These are phyloP conservation scores for Corvus moneduloides DNA, from an alignment of 2,113 vertebrate species.

Conservation along the genomic window DNA sequence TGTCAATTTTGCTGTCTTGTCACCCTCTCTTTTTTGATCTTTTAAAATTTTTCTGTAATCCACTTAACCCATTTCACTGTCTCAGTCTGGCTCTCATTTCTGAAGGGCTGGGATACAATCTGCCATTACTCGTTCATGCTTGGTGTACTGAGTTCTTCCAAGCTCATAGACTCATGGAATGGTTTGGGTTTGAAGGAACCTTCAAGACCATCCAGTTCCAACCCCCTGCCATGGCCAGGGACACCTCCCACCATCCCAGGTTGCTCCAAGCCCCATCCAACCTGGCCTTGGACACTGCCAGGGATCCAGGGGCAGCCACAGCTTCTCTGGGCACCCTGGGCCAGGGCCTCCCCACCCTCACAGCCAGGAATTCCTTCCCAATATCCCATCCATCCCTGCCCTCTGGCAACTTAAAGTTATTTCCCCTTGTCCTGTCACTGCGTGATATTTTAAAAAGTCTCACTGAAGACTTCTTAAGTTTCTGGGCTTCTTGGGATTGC, in stretches of 20 bases:
- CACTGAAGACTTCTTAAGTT: neutral
- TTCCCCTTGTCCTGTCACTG: neutral
- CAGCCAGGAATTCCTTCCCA: neutral
- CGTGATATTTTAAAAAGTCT: neutral
- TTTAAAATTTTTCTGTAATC: neutral
- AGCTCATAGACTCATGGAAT: neutral
- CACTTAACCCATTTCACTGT: neutral
- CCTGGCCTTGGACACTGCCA: neutral
- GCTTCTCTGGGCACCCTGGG: neutral
- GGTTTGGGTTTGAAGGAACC: neutral
- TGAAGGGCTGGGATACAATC: neutral
- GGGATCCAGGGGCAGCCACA: neutral
- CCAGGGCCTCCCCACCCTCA: neutral
- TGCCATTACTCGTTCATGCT: neutral
- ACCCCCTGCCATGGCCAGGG: neutral
- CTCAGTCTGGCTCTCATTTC: neutral
- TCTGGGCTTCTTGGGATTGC: neutral
- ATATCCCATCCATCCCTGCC: neutral
- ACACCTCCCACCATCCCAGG: neutral
- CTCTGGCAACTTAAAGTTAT: neutral
- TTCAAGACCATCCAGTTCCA: neutral
- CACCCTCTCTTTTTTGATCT: neutral
- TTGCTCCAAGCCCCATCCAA: rapidly evolving
- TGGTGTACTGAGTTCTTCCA: neutral
- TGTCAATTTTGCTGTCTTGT: neutral